These are phyloP conservation scores for Cyclopterus lumpus DNA, from an alignment of 2,797 vertebrate genomes.

Conservation along the genomic window DNA sequence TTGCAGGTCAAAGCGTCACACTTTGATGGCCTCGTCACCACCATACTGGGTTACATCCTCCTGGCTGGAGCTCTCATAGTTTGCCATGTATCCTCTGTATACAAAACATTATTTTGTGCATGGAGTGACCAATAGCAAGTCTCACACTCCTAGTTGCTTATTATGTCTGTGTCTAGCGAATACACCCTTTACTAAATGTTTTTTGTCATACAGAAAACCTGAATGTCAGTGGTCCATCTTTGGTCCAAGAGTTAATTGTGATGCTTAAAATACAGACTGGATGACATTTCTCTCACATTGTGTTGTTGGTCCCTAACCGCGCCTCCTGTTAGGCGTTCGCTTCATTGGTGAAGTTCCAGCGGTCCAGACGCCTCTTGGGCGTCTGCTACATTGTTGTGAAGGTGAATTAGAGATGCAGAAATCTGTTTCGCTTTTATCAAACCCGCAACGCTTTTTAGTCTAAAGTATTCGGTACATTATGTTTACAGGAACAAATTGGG, in stretches of 20 bases:
- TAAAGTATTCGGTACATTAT: slow-evolving; percentile 11
- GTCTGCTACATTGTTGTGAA: slow-evolving; percentile 98
- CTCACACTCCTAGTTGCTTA: too few species aligned
- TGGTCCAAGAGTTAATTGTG: not conserved
- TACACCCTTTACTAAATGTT: not conserved
- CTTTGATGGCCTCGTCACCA: slow-evolving; percentile 96
- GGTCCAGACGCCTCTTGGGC: slow-evolving; percentile 92
- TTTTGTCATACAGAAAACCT: not conserved
- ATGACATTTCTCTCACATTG: not conserved
- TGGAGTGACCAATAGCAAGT: not conserved
- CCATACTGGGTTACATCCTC: slow-evolving; percentile 95
- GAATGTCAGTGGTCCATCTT: not conserved
- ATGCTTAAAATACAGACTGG: not conserved
- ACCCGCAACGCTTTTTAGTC: not conserved
- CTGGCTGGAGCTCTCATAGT: slow-evolving; percentile 93
- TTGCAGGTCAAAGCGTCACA: slow-evolving; percentile 93
- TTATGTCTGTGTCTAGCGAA: too few species aligned
- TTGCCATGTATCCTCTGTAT: slow-evolving; percentile 94
- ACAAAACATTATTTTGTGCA: not conserved
- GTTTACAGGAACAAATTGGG: not conserved
- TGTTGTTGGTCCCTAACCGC: slow-evolving; percentile 81
- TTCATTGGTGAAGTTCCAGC: slow-evolving; percentile 93
- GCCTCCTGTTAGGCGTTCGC: slow-evolving; percentile 82
- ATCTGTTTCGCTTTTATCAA: slow-evolving; percentile 5
- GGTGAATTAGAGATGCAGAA: slow-evolving; percentile 79